Conservation (phyloP, 2,797 vertebrate species). For the Todus mexicanus region DNA sequence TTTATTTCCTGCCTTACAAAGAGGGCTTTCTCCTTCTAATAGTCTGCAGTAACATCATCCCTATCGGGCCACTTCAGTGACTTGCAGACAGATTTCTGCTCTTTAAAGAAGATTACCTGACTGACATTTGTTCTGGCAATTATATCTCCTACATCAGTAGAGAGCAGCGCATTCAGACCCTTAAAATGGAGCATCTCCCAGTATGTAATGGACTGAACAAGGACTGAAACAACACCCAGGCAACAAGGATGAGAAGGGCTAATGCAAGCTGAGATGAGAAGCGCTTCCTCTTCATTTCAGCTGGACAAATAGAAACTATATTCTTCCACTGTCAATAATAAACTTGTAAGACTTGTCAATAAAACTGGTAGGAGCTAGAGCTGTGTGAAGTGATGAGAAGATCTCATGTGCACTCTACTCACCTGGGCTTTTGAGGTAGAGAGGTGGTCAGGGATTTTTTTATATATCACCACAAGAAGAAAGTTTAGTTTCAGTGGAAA, state of each 20-base stretch:
- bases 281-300: background rate
- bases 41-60: background rate
- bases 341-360: background rate
- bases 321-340: background rate
- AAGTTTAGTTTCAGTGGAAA: background rate
- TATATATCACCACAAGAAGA: background rate
- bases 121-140: background rate
- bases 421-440: background rate
- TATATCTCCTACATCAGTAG: background rate
- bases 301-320: background rate
- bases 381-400: background rate
- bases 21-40: background rate
- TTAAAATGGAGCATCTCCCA: background rate
- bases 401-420: background rate
- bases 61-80: background rate
- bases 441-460: background rate
- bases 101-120: background rate
- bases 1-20: background rate
- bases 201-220: background rate
- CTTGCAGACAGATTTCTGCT: background rate
- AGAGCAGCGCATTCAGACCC: background rate
- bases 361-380: background rate
- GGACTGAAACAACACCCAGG: background rate
- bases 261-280: background rate
- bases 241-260: background rate